Conservation (phyloP, 2,113 vertebrate species). For the Cottus gobio region DNA sequence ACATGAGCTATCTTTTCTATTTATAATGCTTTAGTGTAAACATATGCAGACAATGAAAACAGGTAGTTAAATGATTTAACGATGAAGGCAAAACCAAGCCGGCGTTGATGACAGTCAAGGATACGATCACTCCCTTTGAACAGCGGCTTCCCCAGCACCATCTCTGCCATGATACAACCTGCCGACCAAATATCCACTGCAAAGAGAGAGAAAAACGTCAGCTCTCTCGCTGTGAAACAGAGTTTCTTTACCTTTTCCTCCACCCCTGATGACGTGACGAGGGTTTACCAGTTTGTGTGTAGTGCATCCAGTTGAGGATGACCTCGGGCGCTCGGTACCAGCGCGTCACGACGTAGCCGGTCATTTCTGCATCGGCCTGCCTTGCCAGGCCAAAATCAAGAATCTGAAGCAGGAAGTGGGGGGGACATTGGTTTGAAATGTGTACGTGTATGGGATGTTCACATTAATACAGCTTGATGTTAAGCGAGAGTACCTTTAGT, state of each 20-base stretch:
- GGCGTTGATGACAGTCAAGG: constrained; percentile 81
- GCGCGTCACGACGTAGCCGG: constrained; percentile 96
- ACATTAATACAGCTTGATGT: rapidly evolving
- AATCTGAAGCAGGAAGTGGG: constrained; percentile 81
- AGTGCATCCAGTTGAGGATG: constrained; percentile 98
- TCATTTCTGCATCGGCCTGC: constrained; percentile 96
- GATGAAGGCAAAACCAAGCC: too few species aligned
- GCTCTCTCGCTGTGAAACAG: neutral
- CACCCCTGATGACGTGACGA: neutral
- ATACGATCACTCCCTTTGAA: constrained; percentile 99
- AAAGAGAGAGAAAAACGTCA: constrained; percentile 35
- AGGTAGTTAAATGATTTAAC: neutral
- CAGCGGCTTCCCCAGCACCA: constrained; percentile 92
- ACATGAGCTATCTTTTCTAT: neutral
- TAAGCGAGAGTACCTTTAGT: constrained; percentile 86
- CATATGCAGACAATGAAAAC: neutral
- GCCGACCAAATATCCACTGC: constrained; percentile 99
- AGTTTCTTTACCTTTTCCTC: neutral
- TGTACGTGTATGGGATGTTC: rapidly evolving
- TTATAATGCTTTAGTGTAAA: neutral
- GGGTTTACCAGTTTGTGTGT: constrained; percentile 90
- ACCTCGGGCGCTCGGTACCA: constrained; percentile 98
- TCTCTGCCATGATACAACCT: constrained; percentile 99
- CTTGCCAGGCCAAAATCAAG: constrained; percentile 96
- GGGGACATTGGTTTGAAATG: rapidly evolving